Base-by-base conservation (phyloP, 2,888 invertebrate genomes). In the Tholera decimalis region DNA sequence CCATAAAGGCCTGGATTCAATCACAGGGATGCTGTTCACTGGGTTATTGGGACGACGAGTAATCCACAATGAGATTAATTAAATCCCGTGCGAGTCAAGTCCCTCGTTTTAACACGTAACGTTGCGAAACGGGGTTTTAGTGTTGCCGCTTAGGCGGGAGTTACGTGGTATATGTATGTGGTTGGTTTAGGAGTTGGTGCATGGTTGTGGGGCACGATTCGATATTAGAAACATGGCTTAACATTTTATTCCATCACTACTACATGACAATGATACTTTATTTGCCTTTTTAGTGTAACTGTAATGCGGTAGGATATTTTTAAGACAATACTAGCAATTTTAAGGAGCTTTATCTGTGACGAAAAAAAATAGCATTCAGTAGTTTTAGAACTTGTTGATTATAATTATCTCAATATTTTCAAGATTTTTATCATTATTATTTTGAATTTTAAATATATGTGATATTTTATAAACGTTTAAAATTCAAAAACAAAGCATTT, bases 31-130 rank as follows among this genome's bases (percentile, higher is more conserved):
- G 55, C 39, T 62, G 60, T 74, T 63, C 54, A 54, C 56, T 44
- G 50, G 60, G 74, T 57, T 63, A 70, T 66, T 46, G 59, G 57
- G 49, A 43, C 56, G 35, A 61, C 47, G 4, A 54, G 58, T 69
- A 56, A 70, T 80, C 69, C 68, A 51, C 61, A 62, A 54, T 37
- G 62, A 55, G 80, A 80, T 80, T 73, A 79, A 80, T 73, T 70
- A 65, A 70, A 79, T 67, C 65, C 59, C 37, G 30, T 47, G 57
- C 51, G 56, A 68, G 55, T 73, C 65, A 55, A 39, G 70, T 68
- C 70, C 70, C 62, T 65, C 60, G 59, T 60, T 70, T 74, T 56
- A 49, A 47, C 69, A 60, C 50, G 59, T 65, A 60, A 65, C 53
- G 47, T 67, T 59, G 37, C 43, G 43, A 46, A 64, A 56, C 11